These are phyloP conservation scores for Echinops telfairi DNA, from an alignment of 2,113 vertebrate species.

Conservation along the genomic window DNA sequence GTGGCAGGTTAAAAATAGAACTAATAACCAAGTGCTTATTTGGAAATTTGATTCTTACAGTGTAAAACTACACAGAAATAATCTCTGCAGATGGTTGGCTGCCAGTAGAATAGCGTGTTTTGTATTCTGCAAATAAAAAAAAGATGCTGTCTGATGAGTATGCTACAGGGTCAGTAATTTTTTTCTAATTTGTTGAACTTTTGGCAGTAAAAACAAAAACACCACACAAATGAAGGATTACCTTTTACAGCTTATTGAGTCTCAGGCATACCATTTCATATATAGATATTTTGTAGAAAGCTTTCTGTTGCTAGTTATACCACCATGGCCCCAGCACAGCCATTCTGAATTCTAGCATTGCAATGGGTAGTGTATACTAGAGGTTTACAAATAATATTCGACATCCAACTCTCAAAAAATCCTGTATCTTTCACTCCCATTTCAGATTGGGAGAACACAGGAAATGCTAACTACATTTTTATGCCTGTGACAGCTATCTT, in stretches of 20 bases:
- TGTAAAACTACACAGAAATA: slow-evolving; percentile 74
- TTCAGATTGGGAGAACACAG: slow-evolving; percentile 12
- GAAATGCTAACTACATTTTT: neutral
- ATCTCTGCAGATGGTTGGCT: slow-evolving; percentile 78
- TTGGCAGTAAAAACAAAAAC: slow-evolving; percentile 52
- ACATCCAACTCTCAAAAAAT: slow-evolving; percentile 19
- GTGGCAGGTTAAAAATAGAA: slow-evolving; percentile 90
- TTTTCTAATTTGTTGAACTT: slow-evolving; percentile 55
- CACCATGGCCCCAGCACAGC: neutral
- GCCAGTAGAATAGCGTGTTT: slow-evolving; percentile 67
- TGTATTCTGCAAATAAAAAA: slow-evolving; percentile 50
- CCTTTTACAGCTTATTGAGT: slow-evolving; percentile 43
- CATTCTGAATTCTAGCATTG: slow-evolving; percentile 47
- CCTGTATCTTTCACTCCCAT: slow-evolving; percentile 26
- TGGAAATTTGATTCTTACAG: slow-evolving; percentile 84
- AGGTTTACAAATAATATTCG: slow-evolving; percentile 48
- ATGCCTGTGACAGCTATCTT: slow-evolving; percentile 37
- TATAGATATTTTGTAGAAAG: neutral
- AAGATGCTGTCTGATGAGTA: slow-evolving; percentile 63
- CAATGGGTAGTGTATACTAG: neutral
- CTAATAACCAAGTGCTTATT: slow-evolving; percentile 87
- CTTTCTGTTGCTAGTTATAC: slow-evolving; percentile 17
- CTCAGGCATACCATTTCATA: neutral
- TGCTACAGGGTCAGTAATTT: neutral
- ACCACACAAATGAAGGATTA: neutral